These are phyloP conservation scores for Benitochromis conjunctus DNA, from an alignment of 2,113 vertebrate species.

Conservation along the genomic window DNA sequence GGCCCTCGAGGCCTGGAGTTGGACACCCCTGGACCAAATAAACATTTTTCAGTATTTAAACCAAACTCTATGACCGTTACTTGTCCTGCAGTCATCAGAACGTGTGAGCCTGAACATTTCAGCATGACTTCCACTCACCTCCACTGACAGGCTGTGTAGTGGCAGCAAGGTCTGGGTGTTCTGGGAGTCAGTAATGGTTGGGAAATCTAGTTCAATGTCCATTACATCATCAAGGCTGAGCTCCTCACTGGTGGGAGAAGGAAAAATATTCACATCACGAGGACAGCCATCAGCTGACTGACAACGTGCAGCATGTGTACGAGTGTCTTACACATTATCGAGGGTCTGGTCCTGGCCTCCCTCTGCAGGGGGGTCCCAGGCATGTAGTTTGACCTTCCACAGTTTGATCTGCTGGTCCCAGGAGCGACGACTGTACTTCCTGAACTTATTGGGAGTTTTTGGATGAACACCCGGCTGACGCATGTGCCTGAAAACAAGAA, in stretches of 20 bases:
- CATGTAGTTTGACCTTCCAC: conserved; percentile 92
- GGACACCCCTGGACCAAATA: no score
- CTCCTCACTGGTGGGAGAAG: conserved; percentile 68
- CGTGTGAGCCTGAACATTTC: not conserved
- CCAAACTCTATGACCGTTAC: not conserved
- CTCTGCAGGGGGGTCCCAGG: conserved; percentile 87
- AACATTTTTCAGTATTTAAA: not conserved
- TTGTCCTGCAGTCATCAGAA: not conserved
- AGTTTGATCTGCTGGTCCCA: conserved; percentile 98
- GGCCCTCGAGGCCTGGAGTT: no score
- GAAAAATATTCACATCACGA: not conserved
- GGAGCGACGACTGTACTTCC: conserved; percentile 94
- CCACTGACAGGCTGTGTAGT: not conserved
- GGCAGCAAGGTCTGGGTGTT: not conserved
- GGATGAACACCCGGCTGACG: conserved; percentile 89
- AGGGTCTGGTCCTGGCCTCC: conserved; percentile 75
- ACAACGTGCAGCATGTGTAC: not conserved
- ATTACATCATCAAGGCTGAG: conserved; percentile 83
- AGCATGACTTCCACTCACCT: conserved; percentile 31
- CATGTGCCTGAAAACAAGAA: conserved; percentile 73
- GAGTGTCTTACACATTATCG: conserved; percentile 77
- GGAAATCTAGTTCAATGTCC: conserved; percentile 82
- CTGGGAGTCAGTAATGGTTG: conserved; percentile 67
- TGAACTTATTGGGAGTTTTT: conserved; percentile 95
- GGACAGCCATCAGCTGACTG: not conserved